Evolutionary conservation across 2,888 invertebrate genomes (phyloP), one percentile per base, ranked within the genome.

Genomic region (Volucella zonaria): DNA sequence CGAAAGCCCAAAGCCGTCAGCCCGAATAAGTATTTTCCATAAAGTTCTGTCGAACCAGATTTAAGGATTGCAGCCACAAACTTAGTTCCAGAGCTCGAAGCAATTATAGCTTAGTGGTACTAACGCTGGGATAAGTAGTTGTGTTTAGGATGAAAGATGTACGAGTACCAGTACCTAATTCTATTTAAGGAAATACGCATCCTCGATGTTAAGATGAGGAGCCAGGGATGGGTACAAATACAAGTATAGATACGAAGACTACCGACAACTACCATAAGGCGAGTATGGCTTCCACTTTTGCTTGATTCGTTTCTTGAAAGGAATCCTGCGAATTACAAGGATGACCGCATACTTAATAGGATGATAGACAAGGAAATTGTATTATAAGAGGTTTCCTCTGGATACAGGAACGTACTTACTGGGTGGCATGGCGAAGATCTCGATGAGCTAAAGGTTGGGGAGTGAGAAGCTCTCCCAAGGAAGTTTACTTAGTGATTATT

Each of bases 61-160:
- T 31, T 31, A 31, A 31, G 6, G 0, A 0, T 6, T 31, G 6
- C 31, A 31, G 31, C 6, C 6, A 31, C 31, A 31, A 31, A 31
- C 31, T 6, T 31, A 31, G 56, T 42, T 45, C 23, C 42, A 18
- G 14, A 56, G 18, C 31, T 66, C 54, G 43, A 47, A 52, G 73
- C 77, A 73, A 85, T 85, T 77, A 81, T 61, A 68, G 73, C 85
- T 85, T 68, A 81, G 76, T 67, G 73, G 76, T 81, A 58, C 62
- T 80, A 54, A 79, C 49, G 54, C 62, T 51, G 47, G 15, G 71
- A 66, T 71, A 79, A 85, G 81, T 80, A 62, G 67, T 83, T 80
- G 61, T 64, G 71, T 52, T 58, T 77, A 54, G 62, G 38, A 59
- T 45, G 56, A 31, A 6, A 31, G 31, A 31, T 31, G 31, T 31